Evolutionary conservation across 2,113 vertebrate genomes (phyloP), one percentile per base, ranked within the genome.

Genomic region (Ardeotis arabs): DNA sequence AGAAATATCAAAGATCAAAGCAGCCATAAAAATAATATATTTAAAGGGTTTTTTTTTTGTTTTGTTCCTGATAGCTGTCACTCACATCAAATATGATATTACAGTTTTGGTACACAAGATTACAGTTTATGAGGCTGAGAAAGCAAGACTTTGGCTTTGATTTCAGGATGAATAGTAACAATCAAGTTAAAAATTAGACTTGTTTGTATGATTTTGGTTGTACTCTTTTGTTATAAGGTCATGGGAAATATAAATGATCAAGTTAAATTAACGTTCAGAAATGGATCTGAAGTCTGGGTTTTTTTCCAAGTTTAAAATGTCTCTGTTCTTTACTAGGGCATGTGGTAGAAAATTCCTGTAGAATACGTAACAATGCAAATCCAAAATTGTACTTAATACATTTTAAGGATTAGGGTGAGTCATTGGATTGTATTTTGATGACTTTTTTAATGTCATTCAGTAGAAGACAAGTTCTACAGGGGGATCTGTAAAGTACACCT

Each of bases 251-350:
- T 37, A 88, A 94, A 64, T 70, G 47, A 89, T 93, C 39, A 96
- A 89, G 68, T 89, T 84, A 95, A 93, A 93, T 76, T 81, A 60
- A 90, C 56, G 59, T 72, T 96, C 91, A 95, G 59, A 96, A 95
- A 94, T 94, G 10, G 25, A 56, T 89, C 84, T 89, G 31, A 95
- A 94, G 63, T 31, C 18, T 80, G 62, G 62, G 35, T 87, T 84
- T 93, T 89, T 93, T 89, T 59, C 45, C 74, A 79, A 37, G 25
- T 95, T 96, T 96, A 92, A 89, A 95, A 15, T 24, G 24, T 33
- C 12, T 95, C 84, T 83, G 53, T 87, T 37, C 13, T 90, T 97
- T 83, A 70, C 86, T 87, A 89, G 64, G 75, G 24, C 19, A 89
- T 69, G 63, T 68, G 78, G 81, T 86, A 90, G 49, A 93, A 96